Percentiles rank a stretch among this genome's conserved stretches.
These are phyloP conservation scores for Alligator sinensis DNA, from an alignment of 2,113 vertebrate species.

Conservation along the genomic window DNA sequence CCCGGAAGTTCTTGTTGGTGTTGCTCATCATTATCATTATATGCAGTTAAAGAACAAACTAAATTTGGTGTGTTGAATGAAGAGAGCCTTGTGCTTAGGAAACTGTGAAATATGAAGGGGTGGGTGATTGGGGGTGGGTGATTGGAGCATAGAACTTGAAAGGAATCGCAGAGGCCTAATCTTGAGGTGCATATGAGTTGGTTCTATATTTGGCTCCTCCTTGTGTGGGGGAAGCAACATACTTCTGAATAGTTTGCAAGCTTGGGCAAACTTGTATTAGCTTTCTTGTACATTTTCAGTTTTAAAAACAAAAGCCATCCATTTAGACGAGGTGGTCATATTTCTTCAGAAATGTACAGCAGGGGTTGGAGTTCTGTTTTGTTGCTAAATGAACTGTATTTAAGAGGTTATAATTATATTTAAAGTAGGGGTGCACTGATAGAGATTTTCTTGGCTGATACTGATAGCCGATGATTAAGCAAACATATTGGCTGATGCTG, in stretches of 20 bases:
- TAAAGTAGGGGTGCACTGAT: background rate
- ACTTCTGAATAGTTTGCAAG: background rate
- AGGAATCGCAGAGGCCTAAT: background rate
- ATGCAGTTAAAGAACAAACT: background rate
- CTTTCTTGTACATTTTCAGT: accelerated
- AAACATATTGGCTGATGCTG: no score
- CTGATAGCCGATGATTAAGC: no score
- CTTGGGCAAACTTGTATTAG: background rate
- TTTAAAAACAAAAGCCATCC: background rate
- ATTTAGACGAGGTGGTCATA: background rate
- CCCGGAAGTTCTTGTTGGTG: background rate
- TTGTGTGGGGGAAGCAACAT: background rate
- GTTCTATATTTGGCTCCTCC: background rate
- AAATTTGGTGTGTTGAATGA: background rate
- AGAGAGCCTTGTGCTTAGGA: background rate
- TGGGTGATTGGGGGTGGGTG: background rate
- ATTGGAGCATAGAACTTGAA: background rate
- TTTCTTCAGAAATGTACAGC: background rate
- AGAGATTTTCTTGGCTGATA: no score
- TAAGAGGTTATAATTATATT: background rate
- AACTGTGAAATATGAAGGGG: background rate
- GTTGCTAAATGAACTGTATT: background rate
- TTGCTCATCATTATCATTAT: background rate
- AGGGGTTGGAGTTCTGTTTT: background rate
- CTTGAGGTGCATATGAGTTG: background rate